Conservation (phyloP, 2,888 invertebrate genomes). For the Geophilus truncorum region DNA sequence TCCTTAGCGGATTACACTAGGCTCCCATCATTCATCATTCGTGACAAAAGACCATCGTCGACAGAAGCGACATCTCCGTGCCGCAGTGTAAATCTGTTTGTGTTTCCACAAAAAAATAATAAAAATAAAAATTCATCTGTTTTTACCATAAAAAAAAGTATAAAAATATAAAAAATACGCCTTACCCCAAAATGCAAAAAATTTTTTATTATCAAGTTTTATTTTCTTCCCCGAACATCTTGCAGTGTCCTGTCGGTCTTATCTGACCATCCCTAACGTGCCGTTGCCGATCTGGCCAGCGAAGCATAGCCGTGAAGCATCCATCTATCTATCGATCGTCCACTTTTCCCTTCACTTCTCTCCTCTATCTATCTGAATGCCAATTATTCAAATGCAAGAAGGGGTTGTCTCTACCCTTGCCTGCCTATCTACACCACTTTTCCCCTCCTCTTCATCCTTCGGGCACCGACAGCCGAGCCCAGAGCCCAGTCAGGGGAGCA, state of each 20-base stretch:
- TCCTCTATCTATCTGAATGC: slow-evolving; percentile 28
- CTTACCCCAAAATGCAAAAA: not conserved
- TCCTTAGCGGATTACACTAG: slow-evolving; percentile 1
- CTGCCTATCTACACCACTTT: slow-evolving; percentile 10
- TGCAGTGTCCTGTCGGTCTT: not conserved
- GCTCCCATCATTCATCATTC: slow-evolving; percentile 16
- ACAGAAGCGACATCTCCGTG: slow-evolving; percentile 6
- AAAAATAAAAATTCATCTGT: not conserved
- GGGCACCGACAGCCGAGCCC: not conserved
- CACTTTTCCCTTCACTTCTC: slow-evolving; percentile 28
- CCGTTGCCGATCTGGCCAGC: slow-evolving; percentile 6
- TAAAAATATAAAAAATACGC: not conserved
- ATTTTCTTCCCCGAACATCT: not conserved
- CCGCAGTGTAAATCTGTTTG: slow-evolving; percentile 20
- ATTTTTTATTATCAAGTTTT: not conserved
- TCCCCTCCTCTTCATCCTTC: not conserved
- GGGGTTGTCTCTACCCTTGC: slow-evolving; percentile 30
- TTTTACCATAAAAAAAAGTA: too few species aligned
- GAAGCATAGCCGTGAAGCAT: not conserved
- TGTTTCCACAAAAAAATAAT: not conserved
- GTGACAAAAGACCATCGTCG: slow-evolving; percentile 16
- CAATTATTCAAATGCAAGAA: slow-evolving; percentile 32
- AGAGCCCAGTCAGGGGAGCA: not conserved
- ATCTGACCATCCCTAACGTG: slow-evolving; percentile 7
- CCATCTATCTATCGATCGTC: slow-evolving; percentile 29